Percentiles rank a stretch among this genome's conserved stretches.
Evolutionary conservation across 2,888 invertebrate genomes (phyloP).

Genomic region (Thalpophila matura): DNA sequence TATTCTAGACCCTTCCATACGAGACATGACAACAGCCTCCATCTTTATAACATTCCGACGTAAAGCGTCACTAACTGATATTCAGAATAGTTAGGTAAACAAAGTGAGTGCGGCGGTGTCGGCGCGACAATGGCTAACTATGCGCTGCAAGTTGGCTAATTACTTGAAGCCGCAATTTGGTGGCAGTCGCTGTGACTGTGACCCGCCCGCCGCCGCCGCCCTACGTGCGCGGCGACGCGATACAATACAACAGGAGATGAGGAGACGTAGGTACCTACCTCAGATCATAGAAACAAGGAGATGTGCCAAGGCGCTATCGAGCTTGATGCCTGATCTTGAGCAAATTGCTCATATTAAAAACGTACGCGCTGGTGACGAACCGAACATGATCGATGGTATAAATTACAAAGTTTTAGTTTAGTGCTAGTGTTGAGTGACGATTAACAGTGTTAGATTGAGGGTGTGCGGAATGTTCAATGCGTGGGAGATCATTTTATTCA

Average conservation of each 20-base stretch:
- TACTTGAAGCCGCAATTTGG: constrained; percentile 43
- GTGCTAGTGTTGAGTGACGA: too few relatives aligned
- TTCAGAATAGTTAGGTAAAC: constrained; percentile 26
- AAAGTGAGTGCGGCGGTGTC: constrained; percentile 9
- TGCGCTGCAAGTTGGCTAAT: constrained; percentile 36
- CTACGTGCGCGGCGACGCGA: not conserved
- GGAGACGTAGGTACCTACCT: not conserved
- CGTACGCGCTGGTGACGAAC: too few relatives aligned
- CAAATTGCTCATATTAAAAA: too few relatives aligned
- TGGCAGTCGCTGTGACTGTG: constrained; percentile 27
- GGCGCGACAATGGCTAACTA: constrained; percentile 13
- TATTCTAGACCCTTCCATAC: not conserved
- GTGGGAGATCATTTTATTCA: too few relatives aligned
- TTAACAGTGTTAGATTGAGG: too few relatives aligned
- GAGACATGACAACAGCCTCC: not conserved
- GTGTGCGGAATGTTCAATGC: too few relatives aligned
- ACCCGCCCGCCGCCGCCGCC: not conserved
- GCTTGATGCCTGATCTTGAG: too few relatives aligned
- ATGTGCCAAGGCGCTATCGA: too few relatives aligned
- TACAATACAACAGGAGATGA: not conserved
- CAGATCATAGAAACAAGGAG: too few relatives aligned
- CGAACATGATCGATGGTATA: too few relatives aligned
- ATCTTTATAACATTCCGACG: not conserved
- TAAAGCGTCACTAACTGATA: constrained; percentile 18
- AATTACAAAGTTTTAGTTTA: too few relatives aligned